Base-by-base conservation (phyloP, 1,140 invertebrate genomes). In the Mya arenaria region DNA sequence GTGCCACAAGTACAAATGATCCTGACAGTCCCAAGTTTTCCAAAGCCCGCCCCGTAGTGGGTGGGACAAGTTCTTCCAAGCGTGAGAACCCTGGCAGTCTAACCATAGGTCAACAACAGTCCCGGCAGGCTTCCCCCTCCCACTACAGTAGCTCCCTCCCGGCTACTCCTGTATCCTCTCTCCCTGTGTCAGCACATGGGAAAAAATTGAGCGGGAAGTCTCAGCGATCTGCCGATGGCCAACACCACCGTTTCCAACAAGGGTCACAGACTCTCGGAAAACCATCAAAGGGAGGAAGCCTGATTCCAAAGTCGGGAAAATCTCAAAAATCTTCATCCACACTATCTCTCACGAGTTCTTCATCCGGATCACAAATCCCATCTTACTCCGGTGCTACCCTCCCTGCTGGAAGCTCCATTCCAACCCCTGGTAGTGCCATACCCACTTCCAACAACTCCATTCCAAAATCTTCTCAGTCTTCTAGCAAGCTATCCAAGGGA, bases 21-120 rank as follows among this genome's bases (percentile, higher is more conserved):
- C 84, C 89, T 32, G 86, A 86, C 41, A 90, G 89, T 79, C 89
- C 89, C 0, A 90, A 90, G 73, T 83, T 86, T 84, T 86, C 87
- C n/a, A 87, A 87, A 55, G 80, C 84, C 79, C 71, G 82, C 19
- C 62, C 75, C 17, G 84, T 84, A 80, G 81, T 58, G 65, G 60
- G 74, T 52, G 88, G 84, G 37, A 86, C 84, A 58, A 84, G 86
- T 63, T 86, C 81, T 19, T 72, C 81, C 84, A 55, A 72, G 83
- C 86, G 77, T 79, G 88, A 84, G 75, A 89, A 75, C 65, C 66
- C 73, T 56, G 73, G 62, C 73, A 60, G 58, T 39, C 78, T 73
- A 84, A 52, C 58, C 81, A 77, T 83, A 86, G 44, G 68, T 82
- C 81, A 80, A 52, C 85, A 79, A 44, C 69, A 73, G 41, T 65